Evolutionary conservation across 2,797 vertebrate genomes (phyloP).

Genomic region (Glyptemys insculpta): DNA sequence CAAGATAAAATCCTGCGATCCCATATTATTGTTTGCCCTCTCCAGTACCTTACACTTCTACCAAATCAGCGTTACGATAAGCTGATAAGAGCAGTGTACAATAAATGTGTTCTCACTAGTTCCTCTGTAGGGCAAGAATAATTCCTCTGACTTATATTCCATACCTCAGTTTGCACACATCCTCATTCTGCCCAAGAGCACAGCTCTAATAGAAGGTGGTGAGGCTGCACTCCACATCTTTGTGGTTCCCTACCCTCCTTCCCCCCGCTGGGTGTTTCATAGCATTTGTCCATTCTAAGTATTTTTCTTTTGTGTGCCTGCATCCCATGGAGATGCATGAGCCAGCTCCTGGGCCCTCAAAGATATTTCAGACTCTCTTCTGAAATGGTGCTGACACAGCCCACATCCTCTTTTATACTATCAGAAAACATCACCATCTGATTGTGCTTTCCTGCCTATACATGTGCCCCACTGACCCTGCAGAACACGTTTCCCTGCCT

Average conservation of each 20-base stretch:
- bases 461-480: neutral
- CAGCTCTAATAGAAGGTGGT: neutral
- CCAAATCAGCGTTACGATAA: slow-evolving; percentile 28
- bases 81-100: slow-evolving; percentile 8
- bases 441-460: neutral
- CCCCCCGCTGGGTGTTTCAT: neutral
- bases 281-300: neutral
- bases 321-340: neutral
- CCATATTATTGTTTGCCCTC: neutral
- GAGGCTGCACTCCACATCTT: neutral
- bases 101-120: slow-evolving; percentile 11
- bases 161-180: slow-evolving; percentile 30
- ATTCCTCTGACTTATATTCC: slow-evolving; percentile 42
- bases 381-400: neutral
- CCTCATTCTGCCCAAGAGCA: slow-evolving; percentile 33
- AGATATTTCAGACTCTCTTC: neutral
- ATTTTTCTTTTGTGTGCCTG: neutral
- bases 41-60: slow-evolving; percentile 18
- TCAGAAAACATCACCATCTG: neutral
- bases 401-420: neutral
- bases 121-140: slow-evolving; percentile 22
- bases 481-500: neutral
- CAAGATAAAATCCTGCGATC: slow-evolving; percentile 27
- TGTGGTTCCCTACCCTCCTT: rapidly evolving
- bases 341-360: neutral